A percentile compares a stretch with the other conserved stretches of the same genome.
Conservation (phyloP, 2,888 invertebrate genomes). For the Latrodectus hesperus region DNA sequence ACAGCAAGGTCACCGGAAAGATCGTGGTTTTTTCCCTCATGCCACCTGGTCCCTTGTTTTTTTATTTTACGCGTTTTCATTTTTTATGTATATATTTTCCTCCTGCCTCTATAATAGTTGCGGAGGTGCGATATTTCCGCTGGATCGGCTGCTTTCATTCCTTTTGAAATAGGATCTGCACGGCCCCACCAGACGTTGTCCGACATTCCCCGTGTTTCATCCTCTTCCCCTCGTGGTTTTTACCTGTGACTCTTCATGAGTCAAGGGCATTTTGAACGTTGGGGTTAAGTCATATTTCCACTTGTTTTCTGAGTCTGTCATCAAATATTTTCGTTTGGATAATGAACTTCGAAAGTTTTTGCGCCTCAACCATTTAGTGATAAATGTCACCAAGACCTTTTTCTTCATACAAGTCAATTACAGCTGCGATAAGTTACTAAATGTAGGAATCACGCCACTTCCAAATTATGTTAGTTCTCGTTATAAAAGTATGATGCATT, state of each 20-base stretch:
- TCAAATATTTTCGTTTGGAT: background rate
- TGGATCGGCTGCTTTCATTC: background rate
- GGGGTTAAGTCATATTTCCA: background rate
- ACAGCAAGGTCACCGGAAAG: conserved; percentile 2
- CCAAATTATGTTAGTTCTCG: too few relatives aligned
- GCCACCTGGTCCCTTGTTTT: conserved; percentile 2
- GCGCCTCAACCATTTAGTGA: too few relatives aligned
- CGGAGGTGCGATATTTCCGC: conserved; percentile 5
- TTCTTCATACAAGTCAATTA: too few relatives aligned
- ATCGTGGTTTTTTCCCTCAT: background rate
- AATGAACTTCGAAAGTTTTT: too few relatives aligned
- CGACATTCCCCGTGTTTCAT: background rate
- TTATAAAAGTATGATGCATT: too few relatives aligned
- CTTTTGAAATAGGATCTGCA: background rate
- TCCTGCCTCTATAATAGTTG: background rate
- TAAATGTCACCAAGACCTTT: too few relatives aligned
- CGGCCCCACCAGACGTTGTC: background rate
- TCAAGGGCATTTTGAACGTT: conserved; percentile 1
- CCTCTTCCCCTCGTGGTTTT: background rate
- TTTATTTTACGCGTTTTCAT: background rate
- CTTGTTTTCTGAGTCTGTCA: background rate
- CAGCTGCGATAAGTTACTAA: too few relatives aligned
- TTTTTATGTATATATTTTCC: background rate
- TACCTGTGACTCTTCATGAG: conserved; percentile 5
- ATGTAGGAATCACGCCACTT: too few relatives aligned